Base-by-base conservation (phyloP, 1,140 invertebrate species). In the Caenorhabditis remanei region DNA sequence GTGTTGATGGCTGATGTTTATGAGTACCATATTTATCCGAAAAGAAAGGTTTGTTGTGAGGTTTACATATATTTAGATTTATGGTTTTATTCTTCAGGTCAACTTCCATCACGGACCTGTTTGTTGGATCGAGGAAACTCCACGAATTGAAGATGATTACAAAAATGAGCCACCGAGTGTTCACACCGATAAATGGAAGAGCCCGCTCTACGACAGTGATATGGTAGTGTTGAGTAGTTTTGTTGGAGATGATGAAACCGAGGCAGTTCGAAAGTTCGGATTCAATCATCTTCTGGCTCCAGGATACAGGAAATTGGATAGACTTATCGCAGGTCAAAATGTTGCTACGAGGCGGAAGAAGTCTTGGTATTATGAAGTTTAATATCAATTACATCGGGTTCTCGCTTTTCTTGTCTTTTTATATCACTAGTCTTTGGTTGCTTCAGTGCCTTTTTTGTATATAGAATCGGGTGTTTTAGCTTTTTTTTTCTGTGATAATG, bases 1-100 rank as follows among this genome's bases (percentile, higher is more conserved):
- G 61, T 83, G 41, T 89, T 92, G 91, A 83, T 90, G 63, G 71
- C 84, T 56, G 65, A 87, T 40, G 85, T 91, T 55, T 91, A 91
- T 71, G 71, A 88, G 13, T 89, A 89, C 24, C 89, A 92, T 50
- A 67, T 91, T 6, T 91, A 90, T 79, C 83, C 85, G 11, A 87
- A 83, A 71, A 40, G 65, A 48, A 86, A 87, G 6, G 83, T 91
- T 6, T 63, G 21, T 40, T 21, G 13, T 4, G 14, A 19, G 0
- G 11, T 58, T n/a, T 58, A 21, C 13, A 63, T 2, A 24, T 32
- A 9, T 58, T 21, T n/a, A 32, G 24, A 6, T n/a, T 32, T n/a
- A n/a, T 63, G 7, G 7, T 0, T 71, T 71, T 46, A 46, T 13
- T 65, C 46, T n/a, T 50, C 46, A 79, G 71, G 41, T 24, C 5